Evolutionary conservation across 2,113 vertebrate species (phyloP).

Genomic region (Illadopsis cleaveri): DNA sequence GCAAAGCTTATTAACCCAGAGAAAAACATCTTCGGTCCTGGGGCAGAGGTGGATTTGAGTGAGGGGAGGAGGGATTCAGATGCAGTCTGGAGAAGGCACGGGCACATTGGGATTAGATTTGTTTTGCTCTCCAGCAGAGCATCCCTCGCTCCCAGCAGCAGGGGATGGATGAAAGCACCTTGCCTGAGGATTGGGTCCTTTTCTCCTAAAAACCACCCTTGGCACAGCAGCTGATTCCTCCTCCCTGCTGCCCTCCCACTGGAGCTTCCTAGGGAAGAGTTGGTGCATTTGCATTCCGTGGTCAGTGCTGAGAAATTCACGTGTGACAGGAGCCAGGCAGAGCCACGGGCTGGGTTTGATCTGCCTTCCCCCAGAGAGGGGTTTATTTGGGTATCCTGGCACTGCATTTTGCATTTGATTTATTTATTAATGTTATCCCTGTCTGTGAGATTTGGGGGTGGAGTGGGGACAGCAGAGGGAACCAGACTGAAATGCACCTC

Average conservation of each 20-base stretch:
- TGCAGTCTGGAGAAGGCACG: neutral
- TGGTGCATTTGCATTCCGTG: fast-evolving
- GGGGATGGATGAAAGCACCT: neutral
- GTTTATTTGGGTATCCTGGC: neutral
- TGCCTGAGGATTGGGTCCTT: neutral
- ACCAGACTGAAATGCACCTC: neutral
- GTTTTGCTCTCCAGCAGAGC: neutral
- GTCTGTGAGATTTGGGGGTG: neutral
- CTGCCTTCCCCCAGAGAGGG: neutral
- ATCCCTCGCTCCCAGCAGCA: fast-evolving
- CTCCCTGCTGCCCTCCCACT: neutral
- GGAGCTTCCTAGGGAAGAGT: neutral
- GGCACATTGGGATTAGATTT: fast-evolving
- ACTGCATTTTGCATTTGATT: neutral
- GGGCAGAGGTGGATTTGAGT: neutral
- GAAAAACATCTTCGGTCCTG: neutral
- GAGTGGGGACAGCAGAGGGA: neutral
- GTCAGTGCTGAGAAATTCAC: neutral
- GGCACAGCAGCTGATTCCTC: neutral
- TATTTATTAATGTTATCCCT: neutral
- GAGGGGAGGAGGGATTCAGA: neutral
- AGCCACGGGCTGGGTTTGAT: neutral
- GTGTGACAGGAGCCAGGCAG: neutral
- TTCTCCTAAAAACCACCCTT: neutral
- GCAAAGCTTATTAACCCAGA: neutral